Evolutionary conservation across 2,797 vertebrate genomes (phyloP).

Genomic region (Tokudaia tokunoshimensis): DNA sequence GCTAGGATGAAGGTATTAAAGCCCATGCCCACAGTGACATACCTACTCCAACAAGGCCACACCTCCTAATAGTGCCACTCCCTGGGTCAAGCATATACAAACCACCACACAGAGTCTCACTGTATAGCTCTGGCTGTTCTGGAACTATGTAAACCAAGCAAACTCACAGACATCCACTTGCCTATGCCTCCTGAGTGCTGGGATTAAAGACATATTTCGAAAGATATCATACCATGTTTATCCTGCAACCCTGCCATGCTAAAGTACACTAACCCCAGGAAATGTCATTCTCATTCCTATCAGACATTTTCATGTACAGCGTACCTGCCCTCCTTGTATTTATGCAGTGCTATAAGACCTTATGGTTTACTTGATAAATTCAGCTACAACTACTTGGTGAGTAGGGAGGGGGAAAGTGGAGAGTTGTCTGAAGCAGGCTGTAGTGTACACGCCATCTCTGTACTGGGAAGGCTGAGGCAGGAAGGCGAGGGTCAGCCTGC

Average conservation of each 20-base stretch:
- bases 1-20: too few species aligned
- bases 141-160: background rate
- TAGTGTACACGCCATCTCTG: background rate
- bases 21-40: too few species aligned
- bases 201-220: background rate
- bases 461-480: background rate
- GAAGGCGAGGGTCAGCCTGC: background rate
- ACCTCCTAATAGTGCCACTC: too few species aligned
- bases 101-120: too few species aligned
- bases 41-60: too few species aligned
- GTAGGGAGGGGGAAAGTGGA: background rate
- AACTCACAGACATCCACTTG: background rate
- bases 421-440: background rate
- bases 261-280: constrained; percentile 11
- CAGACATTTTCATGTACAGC: background rate
- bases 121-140: background rate
- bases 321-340: background rate
- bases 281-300: background rate
- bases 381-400: background rate
- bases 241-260: background rate
- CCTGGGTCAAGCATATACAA: too few species aligned
- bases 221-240: background rate
- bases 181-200: background rate
- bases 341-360: background rate
- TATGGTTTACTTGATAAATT: background rate